A percentile compares a stretch with the other conserved stretches of the same genome.
phyloP scores from a whole-genome alignment of 2,888 invertebrate species.

The Zelleria hepariella region DNA sequence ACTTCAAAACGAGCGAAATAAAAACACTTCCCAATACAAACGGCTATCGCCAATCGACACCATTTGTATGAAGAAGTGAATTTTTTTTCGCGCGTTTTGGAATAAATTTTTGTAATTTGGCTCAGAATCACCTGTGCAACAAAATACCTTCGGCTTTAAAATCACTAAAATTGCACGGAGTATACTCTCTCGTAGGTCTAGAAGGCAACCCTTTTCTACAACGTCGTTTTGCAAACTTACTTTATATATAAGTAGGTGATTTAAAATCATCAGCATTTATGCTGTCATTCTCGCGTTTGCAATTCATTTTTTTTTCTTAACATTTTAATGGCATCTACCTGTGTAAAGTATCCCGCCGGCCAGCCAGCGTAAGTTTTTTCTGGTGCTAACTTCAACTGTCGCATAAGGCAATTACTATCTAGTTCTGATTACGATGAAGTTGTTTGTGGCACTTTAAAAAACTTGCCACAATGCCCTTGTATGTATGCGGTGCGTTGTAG shows the following conservation, averaged over 20 bases:
- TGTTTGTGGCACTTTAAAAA: constrained; percentile 31
- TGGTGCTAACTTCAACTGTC: constrained; percentile 20
- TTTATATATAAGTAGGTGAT: not conserved
- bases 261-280: not conserved
- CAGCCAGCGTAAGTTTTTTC: constrained; percentile 29
- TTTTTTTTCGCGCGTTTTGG: no score
- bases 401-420: constrained; percentile 42
- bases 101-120: no score
- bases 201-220: no score
- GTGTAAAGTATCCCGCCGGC: not conserved
- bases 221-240: not conserved
- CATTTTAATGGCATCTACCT: not conserved
- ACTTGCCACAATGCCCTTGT: constrained; percentile 20
- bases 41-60: no score
- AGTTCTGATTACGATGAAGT: constrained; percentile 35
- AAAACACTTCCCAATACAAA: no score
- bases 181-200: no score
- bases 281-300: not conserved
- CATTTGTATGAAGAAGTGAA: no score
- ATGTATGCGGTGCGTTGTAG: not conserved
- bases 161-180: no score
- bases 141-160: no score
- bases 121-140: no score
- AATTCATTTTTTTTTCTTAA: constrained; percentile 6
- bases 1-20: no score